Evolutionary conservation across 2,797 vertebrate genomes (phyloP).

Genomic region (Sebastes miniatus): DNA sequence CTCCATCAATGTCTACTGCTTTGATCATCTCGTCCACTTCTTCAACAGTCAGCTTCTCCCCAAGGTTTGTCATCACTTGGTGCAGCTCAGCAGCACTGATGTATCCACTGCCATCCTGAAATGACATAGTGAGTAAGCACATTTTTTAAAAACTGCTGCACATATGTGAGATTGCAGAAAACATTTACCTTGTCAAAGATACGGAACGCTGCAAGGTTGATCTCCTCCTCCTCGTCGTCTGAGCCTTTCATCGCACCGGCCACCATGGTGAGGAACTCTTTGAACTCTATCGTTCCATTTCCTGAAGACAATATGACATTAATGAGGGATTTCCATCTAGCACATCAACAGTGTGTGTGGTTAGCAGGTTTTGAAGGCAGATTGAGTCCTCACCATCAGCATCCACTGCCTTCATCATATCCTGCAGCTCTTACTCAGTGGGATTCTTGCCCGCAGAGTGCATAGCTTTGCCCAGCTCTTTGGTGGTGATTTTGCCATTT

Average conservation of each 20-base stretch:
- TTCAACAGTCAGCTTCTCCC: constrained; percentile 98
- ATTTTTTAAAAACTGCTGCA: neutral
- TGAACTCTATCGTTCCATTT: constrained; percentile 99
- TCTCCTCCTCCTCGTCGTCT: constrained; percentile 96
- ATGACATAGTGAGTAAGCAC: neutral
- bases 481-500: constrained; percentile 99
- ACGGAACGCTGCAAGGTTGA: constrained; percentile 97
- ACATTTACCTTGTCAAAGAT: constrained; percentile 96
- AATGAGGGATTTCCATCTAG: neutral
- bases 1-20: constrained; percentile 99
- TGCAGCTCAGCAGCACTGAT: constrained; percentile 99
- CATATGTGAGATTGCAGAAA: neutral
- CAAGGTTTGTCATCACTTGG: constrained; percentile 99
- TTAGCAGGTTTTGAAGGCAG: neutral
- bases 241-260: constrained; percentile 99
- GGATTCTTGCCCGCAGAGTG: constrained; percentile 98
- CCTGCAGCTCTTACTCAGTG: constrained; percentile 97
- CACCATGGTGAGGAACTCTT: constrained; percentile 99
- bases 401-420: constrained; percentile 99
- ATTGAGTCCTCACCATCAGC: constrained; percentile 88
- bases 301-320: constrained; percentile 72
- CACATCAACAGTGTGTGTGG: neutral
- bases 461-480: constrained; percentile 98
- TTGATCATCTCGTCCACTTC: constrained; percentile 99
- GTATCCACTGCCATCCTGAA: constrained; percentile 96